Base-by-base conservation (phyloP, 2,888 invertebrate species). In the Torymus texanus region DNA sequence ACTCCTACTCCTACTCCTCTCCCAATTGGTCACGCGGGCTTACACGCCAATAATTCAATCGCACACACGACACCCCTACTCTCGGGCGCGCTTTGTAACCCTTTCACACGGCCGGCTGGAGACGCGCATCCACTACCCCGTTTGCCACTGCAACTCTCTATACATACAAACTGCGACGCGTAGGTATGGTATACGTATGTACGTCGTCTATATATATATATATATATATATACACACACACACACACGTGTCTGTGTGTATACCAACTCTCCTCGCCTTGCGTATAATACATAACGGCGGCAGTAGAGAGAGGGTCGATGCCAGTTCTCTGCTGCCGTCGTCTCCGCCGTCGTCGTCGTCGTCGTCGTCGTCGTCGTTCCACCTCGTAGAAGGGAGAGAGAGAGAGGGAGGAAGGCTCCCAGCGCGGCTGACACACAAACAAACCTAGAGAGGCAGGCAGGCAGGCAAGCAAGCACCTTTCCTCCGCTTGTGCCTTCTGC, bases 381-480 rank as follows among this genome's bases (percentile, higher is more conserved):
- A 58, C 71, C n/a, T 16, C 68, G 12, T 61, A 65, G 59, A 58
- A 21, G 50, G 80, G 76, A 65, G 61, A 66, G 62, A 29, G 79
- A 70, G 51, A 41, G 55, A 24, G 71, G 16, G 55, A 61, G 56
- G 51, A 72, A 85, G 86, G 86, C 87, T 88, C 88, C 88, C 89
- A 88, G 87, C 85, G 89, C 88, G 89, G 87, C 90, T 90, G 90
- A 90, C 90, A 90, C 89, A 90, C 90, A 89, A 90, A 89, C 89
- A 88, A 88, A 87, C 86, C 85, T 85, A 85, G 85, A 84, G 84
- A 85, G 85, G 59, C 79, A n/a, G 13, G 59, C 56, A 18, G 29
- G 56, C 41, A 55, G 18, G n/a, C 21, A 21, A 24, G 56, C 41
- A 55, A 12, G n/a, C 62, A 21, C 66, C 74, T 58, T 53, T 65